Evolutionary conservation across 2,113 vertebrate species (phyloP).

Genomic region (Phainopepla nitens): DNA sequence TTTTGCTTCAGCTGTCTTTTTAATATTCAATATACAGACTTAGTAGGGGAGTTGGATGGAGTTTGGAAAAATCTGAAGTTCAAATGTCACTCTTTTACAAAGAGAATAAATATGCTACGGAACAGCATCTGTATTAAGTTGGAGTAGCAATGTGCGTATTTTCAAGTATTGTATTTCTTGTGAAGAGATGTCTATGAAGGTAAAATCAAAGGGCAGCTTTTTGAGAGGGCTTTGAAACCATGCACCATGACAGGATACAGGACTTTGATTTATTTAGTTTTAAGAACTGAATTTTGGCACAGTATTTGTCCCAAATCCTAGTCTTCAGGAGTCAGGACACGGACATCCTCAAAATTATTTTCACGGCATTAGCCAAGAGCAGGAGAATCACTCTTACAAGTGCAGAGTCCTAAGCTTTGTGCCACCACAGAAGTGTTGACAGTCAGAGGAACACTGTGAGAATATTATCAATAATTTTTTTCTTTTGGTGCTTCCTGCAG

Average conservation of each 20-base stretch:
- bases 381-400: not conserved
- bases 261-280: not conserved
- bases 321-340: fast-evolving
- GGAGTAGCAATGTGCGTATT: not conserved
- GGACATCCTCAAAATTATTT: not conserved
- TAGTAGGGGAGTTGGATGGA: not conserved
- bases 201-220: not conserved
- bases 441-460: not conserved
- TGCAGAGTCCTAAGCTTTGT: not conserved
- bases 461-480: not conserved
- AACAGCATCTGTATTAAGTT: conserved; percentile 20
- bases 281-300: not conserved
- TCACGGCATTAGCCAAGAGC: not conserved
- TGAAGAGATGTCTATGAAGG: not conserved
- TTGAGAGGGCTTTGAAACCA: not conserved
- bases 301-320: not conserved
- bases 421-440: not conserved
- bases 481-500: not conserved
- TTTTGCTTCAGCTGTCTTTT: not conserved
- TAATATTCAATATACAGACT: not conserved
- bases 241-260: not conserved
- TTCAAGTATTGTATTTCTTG: not conserved
- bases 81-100: not conserved
- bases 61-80: conserved; percentile 17
- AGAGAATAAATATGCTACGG: not conserved